Evolutionary conservation across 92 coral and sea anemone species (phyloP), one percentile per base, ranked within the genome.

Genomic region (Epizoanthus rinbou): DNA sequence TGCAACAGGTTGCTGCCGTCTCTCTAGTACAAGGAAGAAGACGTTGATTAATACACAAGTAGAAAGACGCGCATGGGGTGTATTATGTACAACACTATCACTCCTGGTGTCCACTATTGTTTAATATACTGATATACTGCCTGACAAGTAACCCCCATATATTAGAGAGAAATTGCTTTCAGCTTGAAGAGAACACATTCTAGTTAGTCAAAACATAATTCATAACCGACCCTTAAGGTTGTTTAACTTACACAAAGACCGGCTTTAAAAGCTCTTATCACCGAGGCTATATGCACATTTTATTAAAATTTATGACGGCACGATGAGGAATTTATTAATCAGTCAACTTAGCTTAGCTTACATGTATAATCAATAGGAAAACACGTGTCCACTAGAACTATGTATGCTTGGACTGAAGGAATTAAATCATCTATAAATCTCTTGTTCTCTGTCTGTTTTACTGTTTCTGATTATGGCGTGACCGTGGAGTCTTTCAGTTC

Each of bases 291-390:
- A 63, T 78, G 13, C 18, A 19, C 6, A 22, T 39, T 4, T 22
- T 25, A 41, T 78, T 50, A 50, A 50, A 50, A 50, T 50, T 50
- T 50, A 9, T 50, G 54, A 50, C 15, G 54, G 14, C 54, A 50
- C 2, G 64, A 78, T 78, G 82, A 78, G 23, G 66, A 60, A 78
- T 62, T 62, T 78, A 62, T 78, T 63, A 78, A 59, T 57, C 24
- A 10, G 70, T 62, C 64, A 6, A 33, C 45, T 62, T 37, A 37
- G 2, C 2, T 4, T 2, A 35, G 43, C 31, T 28, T 43, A 43
- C 69, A 76, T 37, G 39, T 76, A 41, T 37, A 78, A 78, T 25
- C n/a, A 78, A 78, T 63, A 60, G 82, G 45, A 62, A 62, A 78
- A 60, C 82, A 78, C 82, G 82, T 78, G 82, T 59, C 64, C 37